Base-by-base conservation (phyloP, 2,888 invertebrate genomes). In the Phyllotreta striolata region DNA sequence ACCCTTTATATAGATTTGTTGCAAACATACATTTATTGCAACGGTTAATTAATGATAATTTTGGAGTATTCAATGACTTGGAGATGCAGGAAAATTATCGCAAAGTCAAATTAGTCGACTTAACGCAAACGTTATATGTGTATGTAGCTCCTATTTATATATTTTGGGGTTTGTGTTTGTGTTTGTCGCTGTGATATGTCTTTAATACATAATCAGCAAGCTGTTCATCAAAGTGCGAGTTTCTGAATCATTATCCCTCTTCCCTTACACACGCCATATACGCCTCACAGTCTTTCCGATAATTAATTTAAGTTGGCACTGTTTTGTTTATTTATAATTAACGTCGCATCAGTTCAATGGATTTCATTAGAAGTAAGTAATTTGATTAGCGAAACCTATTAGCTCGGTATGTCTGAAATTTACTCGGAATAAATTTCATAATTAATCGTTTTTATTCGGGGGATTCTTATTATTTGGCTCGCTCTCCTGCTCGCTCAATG, bases 241-340 rank as follows among this genome's bases (percentile, higher is more conserved):
- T 60, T 64, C 66, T 67, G 61, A 66, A 69, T 68, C 63, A 68
- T 69, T 66, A 69, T 65, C 62, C 61, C 55, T 38, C 66, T 57
- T 59, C 41, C 24, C 24, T n/a, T n/a, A n/a, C n/a, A n/a, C 24
- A 24, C 4, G 4, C 24, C 4, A 24, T 24, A 24, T 24, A 40
- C 59, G 62, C 35, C 60, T 54, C 62, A 43, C 46, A 63, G 57
- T 54, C 63, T 63, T 56, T 71, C 67, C 68, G 70, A 73, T 75
- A 75, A 76, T 77, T 76, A 77, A 78, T 78, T 78, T 76, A 76
- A 77, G 75, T 77, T 77, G 63, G 75, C 71, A 74, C 70, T 75
- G 77, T 78, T 54, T 77, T 78, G 76, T 78, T 77, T 78, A 78
- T 78, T 78, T 78, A 77, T 78, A 77, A 78, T 78, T 76, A 78